phyloP scores from a whole-genome alignment of 2,797 vertebrate species.

The Catamblyrhynchus diadema region DNA sequence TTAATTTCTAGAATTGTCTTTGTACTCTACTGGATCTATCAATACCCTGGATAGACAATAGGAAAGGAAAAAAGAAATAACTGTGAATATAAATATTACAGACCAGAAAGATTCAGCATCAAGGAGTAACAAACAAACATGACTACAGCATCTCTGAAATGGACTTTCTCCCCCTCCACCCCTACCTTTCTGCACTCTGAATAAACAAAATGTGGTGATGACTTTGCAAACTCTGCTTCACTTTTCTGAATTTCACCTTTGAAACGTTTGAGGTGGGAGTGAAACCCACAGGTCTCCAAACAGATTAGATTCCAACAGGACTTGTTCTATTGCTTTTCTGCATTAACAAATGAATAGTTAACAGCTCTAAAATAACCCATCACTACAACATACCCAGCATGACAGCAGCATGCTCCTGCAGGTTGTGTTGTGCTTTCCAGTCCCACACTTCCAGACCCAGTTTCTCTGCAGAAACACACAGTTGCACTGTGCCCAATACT shows the following conservation, averaged over 20 bases:
- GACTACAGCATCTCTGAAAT: not conserved
- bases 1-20: constrained; percentile 10
- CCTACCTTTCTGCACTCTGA: not conserved
- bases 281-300: not conserved
- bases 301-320: not conserved
- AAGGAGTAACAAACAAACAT: not conserved
- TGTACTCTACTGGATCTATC: not conserved
- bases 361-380: not conserved
- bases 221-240: not conserved
- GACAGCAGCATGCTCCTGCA: not conserved
- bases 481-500: not conserved
- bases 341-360: not conserved
- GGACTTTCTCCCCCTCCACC: no score
- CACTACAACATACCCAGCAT: not conserved
- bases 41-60: not conserved
- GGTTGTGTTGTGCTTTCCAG: not conserved
- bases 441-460: not conserved
- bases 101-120: not conserved
- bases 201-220: not conserved
- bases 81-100: not conserved
- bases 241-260: not conserved
- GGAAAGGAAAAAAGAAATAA: not conserved
- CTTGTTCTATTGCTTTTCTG: not conserved
- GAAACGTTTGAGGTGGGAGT: not conserved
- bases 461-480: not conserved